Percentiles rank a stretch among this genome's conserved stretches.
Conservation (phyloP, 2,888 invertebrate genomes). For the Clunio marinus region DNA sequence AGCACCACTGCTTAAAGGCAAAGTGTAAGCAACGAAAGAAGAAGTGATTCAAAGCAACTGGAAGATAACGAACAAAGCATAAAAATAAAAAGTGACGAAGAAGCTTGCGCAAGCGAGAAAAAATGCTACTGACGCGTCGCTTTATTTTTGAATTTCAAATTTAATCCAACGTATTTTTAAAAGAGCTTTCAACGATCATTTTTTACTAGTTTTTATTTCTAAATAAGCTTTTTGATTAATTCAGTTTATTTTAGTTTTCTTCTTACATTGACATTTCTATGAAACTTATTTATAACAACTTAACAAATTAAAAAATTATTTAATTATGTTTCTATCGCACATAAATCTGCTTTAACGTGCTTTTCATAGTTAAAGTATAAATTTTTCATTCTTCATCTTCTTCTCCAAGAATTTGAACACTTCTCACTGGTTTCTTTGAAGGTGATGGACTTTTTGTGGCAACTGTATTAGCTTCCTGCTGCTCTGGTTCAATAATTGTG, state of each 20-base stretch:
- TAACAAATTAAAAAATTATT: too few relatives aligned
- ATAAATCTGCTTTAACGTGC: too few relatives aligned
- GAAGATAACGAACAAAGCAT: slow-evolving; percentile 3
- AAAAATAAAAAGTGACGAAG: neutral
- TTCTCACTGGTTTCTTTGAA: slow-evolving; percentile 61
- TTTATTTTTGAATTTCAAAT: slow-evolving; percentile 2
- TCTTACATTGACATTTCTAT: too few relatives aligned
- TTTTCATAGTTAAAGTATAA: too few relatives aligned
- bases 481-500: slow-evolving; percentile 45
- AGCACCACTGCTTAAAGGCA: slow-evolving; percentile 15
- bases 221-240: too few relatives aligned
- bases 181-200: neutral
- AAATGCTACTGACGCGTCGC: slow-evolving; percentile 11
- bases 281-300: too few relatives aligned
- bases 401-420: slow-evolving; percentile 68
- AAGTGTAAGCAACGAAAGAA: slow-evolving; percentile 17
- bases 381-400: slow-evolving; percentile 47
- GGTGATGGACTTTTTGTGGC: slow-evolving; percentile 52
- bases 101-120: slow-evolving; percentile 18
- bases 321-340: neutral
- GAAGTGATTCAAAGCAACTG: neutral
- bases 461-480: slow-evolving; percentile 45
- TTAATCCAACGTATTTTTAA: neutral
- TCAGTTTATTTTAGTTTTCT: too few relatives aligned
- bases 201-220: too few relatives aligned